Base-by-base conservation (phyloP, 2,113 vertebrate genomes). In the Thomomys bottae region DNA sequence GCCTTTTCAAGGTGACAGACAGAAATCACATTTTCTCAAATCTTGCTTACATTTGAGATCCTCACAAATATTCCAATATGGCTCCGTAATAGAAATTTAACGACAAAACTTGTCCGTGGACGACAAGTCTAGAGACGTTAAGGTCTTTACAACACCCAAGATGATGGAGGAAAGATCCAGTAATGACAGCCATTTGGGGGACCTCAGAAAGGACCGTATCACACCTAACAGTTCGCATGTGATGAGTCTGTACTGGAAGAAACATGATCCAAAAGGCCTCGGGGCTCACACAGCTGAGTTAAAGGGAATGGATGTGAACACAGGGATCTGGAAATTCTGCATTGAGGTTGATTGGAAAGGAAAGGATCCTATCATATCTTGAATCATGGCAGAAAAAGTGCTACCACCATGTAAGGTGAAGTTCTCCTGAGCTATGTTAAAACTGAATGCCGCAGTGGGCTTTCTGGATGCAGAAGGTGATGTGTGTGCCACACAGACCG, bases 201-300 rank as follows among this genome's bases (percentile, higher is more conserved):
- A 95, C 20, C 63, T 94, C 75, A 90, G 96, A 95, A 1, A 88
- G 26, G 71, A 96, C 59, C 20, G 93, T 97, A 59, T 98, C 98
- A 0, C 95, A 96, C 45, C 73, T 97, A 89, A 98, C 97, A 0
- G 98, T 98, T 89, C 98, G 97, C 4, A 98, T 49, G 3, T 67
- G 77, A 0, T 96, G 96, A 0, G 98, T 98, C 93, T 98, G 92
- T 2, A 59, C 18, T 42, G 98, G 96, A 96, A 98, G 95, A 84
- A 97, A 97, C 75, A 96, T 98, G 72, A 98, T 98, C 59, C 98
- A 59, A 0, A 96, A 97, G 21, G 97, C 98, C 96, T 99, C 98
- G 0, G 98, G 80, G 72, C 98, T 98, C 30, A 98, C 94, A 0
- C 98, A 97, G 87, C 97, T 98, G 7, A 98, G 97, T 92, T 98